Conservation (phyloP, 2,888 invertebrate genomes). For the Acrobasis consociella region DNA sequence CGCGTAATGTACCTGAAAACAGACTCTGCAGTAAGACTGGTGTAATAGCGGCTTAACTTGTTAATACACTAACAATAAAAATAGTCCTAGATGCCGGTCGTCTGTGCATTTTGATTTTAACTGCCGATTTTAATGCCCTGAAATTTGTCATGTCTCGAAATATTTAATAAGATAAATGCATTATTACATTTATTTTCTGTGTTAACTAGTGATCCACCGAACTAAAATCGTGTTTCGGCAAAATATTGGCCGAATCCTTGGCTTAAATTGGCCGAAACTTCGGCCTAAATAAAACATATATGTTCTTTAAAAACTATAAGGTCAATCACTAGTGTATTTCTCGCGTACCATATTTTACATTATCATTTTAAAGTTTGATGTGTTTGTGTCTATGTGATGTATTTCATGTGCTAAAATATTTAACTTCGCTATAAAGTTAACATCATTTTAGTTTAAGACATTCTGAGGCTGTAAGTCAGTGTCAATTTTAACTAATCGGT, state of each 20-base stretch:
- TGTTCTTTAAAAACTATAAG: no score
- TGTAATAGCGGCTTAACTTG: no score
- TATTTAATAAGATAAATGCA: background rate
- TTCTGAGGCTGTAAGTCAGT: conserved; percentile 43
- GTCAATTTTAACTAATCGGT: conserved; percentile 28
- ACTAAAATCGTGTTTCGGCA: no score
- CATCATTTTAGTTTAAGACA: conserved; percentile 58
- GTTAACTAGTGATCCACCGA: no score
- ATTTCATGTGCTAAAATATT: conserved; percentile 57
- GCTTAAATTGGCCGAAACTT: no score
- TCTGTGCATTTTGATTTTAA: background rate
- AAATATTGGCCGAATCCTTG: no score
- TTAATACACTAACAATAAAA: background rate
- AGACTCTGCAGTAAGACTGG: no score
- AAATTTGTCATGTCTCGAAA: conserved; percentile 15
- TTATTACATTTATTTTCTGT: conserved; percentile 6
- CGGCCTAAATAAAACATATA: no score
- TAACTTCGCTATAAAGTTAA: conserved; percentile 67
- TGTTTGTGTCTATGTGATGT: conserved; percentile 24
- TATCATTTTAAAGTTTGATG: background rate
- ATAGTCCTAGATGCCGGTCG: background rate
- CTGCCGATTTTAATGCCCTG: conserved; percentile 4
- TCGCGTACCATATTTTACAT: background rate
- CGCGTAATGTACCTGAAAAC: no score
- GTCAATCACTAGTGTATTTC: no score